phyloP scores from a whole-genome alignment of 2,888 invertebrate species.

The Euclidia mi region DNA sequence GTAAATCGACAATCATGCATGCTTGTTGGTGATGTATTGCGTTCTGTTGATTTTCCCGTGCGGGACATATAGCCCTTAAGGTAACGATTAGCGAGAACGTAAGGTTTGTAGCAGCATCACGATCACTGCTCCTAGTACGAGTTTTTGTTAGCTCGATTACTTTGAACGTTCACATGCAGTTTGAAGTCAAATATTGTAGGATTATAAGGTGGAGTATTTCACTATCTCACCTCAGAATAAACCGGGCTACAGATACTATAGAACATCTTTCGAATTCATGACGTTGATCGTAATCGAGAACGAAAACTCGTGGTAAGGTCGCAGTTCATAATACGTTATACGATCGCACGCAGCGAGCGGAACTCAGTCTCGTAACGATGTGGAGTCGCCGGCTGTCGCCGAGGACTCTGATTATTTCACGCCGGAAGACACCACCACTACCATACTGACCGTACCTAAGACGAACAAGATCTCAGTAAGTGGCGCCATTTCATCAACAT shows the following conservation, averaged over 20 bases:
- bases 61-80: background rate
- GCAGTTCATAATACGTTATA: constrained; percentile 51
- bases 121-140: background rate
- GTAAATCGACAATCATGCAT: constrained; percentile 16
- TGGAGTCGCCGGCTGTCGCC: constrained; percentile 86
- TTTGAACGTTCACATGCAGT: too few species aligned
- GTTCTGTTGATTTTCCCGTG: constrained; percentile 10
- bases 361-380: constrained; percentile 67
- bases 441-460: constrained; percentile 91
- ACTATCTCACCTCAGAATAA: too few species aligned
- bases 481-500: constrained; percentile 59
- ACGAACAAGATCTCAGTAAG: constrained; percentile 74
- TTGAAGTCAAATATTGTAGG: too few species aligned
- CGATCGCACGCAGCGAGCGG: constrained; percentile 63
- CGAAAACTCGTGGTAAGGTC: background rate
- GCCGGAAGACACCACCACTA: constrained; percentile 93
- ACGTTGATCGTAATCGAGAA: too few species aligned
- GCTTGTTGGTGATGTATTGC: constrained; percentile 17
- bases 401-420: constrained; percentile 95
- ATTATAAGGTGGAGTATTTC: too few species aligned
- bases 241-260: background rate
- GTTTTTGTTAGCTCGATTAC: background rate
- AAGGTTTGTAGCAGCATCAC: constrained; percentile 9
- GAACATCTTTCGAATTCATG: too few species aligned
- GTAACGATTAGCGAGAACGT: background rate